Evolutionary conservation across 1,140 invertebrate genomes (phyloP).

Genomic region (Drosophila pachea): DNA sequence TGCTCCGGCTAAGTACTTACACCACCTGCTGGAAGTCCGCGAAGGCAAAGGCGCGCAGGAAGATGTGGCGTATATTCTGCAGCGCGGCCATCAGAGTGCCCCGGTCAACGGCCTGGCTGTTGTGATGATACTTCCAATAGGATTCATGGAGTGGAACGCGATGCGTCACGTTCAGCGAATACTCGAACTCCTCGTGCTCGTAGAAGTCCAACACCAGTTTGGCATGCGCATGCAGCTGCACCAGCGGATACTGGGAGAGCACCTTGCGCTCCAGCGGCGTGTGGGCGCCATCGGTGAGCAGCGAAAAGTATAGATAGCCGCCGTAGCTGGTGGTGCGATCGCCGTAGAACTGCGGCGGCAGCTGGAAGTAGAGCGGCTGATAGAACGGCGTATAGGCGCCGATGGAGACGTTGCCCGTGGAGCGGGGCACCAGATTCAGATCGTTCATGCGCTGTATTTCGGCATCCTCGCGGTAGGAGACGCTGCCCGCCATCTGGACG

Average conservation of each 20-base stretch:
- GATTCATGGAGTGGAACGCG: conserved; percentile 81
- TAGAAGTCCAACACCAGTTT: conserved; percentile 89
- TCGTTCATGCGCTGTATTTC: conserved; percentile 79
- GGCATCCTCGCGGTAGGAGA: conserved; percentile 65
- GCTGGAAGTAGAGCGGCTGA: conserved; percentile 91
- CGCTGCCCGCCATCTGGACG: conserved; percentile 64
- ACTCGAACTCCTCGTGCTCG: conserved; percentile 79
- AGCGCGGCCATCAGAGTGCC: conserved; percentile 91
- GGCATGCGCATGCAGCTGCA: conserved; percentile 90
- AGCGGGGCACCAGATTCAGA: conserved; percentile 78
- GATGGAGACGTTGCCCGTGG: conserved; percentile 83
- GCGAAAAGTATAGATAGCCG: conserved; percentile 90
- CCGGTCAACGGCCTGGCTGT: conserved; percentile 81
- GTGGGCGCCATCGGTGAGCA: conserved; percentile 84
- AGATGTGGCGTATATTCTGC: conserved; percentile 90
- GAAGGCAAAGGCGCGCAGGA: conserved; percentile 87
- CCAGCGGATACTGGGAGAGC: conserved; percentile 85
- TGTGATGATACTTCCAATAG: conserved; percentile 80
- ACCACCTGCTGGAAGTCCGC: conserved; percentile 83
- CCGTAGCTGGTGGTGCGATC: conserved; percentile 96
- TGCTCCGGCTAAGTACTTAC: conserved; percentile 80
- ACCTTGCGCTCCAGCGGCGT: conserved; percentile 81
- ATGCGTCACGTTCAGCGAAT: conserved; percentile 69
- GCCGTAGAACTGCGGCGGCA: conserved; percentile 90
- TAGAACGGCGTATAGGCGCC: conserved; percentile 84